These are phyloP conservation scores for Carabus problematicus DNA, from an alignment of 2,888 invertebrate species.

Conservation along the genomic window DNA sequence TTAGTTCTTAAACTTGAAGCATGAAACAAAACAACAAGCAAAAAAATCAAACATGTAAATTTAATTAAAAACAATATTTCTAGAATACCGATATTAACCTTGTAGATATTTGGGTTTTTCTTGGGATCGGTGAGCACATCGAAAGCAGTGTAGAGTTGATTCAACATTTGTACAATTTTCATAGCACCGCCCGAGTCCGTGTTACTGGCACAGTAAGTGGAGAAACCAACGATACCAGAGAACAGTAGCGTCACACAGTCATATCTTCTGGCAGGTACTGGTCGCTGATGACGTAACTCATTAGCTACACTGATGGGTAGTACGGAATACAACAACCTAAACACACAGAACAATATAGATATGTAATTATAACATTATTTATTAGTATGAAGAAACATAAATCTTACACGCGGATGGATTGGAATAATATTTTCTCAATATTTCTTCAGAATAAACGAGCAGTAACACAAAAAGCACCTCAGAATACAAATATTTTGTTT, in stretches of 20 bases:
- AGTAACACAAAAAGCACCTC: no score
- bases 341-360: no score
- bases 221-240: conserved; percentile 93
- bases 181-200: conserved; percentile 93
- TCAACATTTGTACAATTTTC: conserved; percentile 94
- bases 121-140: conserved; percentile 93
- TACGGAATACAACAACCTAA: conserved; percentile 87
- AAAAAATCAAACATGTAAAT: no score
- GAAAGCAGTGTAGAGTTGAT: conserved; percentile 91
- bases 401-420: no score
- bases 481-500: no score
- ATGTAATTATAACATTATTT: no score
- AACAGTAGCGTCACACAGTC: conserved; percentile 92
- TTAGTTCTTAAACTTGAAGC: no score
- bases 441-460: no score
- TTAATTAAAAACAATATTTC: conserved; percentile 1
- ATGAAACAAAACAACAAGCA: no score
- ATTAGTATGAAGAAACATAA: no score
- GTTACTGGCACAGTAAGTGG: conserved; percentile 87
- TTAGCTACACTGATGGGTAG: conserved; percentile 94
- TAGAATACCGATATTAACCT: conserved; percentile 65
- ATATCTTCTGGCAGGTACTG: conserved; percentile 87
- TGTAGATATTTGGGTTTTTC: conserved; percentile 92
- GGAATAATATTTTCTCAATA: no score
- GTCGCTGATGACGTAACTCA: conserved; percentile 88